A percentile compares a stretch with the other conserved stretches of the same genome.
Conservation (phyloP, 2,888 invertebrate species). For the Empis livida region DNA sequence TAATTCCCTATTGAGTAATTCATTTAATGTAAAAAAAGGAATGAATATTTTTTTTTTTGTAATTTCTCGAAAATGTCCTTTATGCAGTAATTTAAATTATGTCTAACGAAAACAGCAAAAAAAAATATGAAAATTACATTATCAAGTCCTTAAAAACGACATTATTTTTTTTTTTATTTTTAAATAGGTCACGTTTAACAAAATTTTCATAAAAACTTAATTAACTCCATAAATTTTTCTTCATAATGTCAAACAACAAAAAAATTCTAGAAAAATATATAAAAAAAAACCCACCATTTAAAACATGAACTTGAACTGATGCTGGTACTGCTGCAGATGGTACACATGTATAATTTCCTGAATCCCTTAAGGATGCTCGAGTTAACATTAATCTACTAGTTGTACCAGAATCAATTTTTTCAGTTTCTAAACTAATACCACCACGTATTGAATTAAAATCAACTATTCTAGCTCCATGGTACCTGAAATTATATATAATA, state of each 20-base stretch:
- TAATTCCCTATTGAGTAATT: too few species aligned
- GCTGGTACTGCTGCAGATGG: constrained; percentile 74
- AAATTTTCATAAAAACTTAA: neutral
- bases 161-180: neutral
- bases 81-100: too few species aligned
- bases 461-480: constrained; percentile 66
- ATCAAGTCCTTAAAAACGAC: neutral
- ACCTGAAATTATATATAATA: constrained; percentile 42
- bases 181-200: neutral
- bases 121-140: neutral
- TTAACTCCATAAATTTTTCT: neutral
- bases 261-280: too few species aligned
- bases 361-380: constrained; percentile 70
- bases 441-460: constrained; percentile 76
- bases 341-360: constrained; percentile 83
- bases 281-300: too few species aligned
- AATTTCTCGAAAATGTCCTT: too few species aligned
- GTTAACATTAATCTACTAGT: constrained; percentile 76
- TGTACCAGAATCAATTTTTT: constrained; percentile 74
- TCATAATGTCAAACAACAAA: too few species aligned
- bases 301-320: constrained; percentile 70
- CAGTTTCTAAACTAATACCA: constrained; percentile 79
- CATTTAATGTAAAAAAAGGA: too few species aligned
- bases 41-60: too few species aligned
- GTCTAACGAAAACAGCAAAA: too few species aligned